Percentiles rank a stretch among this genome's conserved stretches.
These are phyloP conservation scores for Enteromius radiatus DNA, from an alignment of 2,797 vertebrate species.

Conservation along the genomic window DNA sequence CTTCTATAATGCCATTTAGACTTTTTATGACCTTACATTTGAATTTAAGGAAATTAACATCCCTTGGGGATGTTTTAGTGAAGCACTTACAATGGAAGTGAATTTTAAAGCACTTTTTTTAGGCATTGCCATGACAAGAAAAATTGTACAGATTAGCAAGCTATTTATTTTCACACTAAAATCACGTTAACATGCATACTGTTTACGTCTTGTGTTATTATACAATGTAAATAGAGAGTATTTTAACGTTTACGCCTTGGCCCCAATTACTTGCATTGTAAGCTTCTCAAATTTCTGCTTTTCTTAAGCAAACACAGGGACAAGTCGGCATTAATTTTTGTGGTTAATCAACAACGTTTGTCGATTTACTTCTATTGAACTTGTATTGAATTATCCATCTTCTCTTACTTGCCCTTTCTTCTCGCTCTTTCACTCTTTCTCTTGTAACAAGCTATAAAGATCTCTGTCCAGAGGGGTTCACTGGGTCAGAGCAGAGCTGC, in stretches of 20 bases:
- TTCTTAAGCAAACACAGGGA: not conserved
- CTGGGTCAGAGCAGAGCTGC: conserved; percentile 72
- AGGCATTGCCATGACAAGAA: not conserved
- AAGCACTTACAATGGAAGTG: not conserved
- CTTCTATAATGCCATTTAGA: not conserved
- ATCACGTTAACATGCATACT: not conserved
- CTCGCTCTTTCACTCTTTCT: not conserved
- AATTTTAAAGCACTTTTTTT: not conserved
- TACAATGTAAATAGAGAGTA: not conserved
- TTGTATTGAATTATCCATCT: not conserved
- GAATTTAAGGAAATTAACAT: not conserved
- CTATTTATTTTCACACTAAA: not conserved
- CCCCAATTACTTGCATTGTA: not conserved
- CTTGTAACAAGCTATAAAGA: conserved; percentile 70
- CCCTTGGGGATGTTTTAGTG: not conserved
- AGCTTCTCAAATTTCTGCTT: not conserved
- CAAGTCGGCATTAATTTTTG: not conserved
- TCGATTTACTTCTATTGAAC: not conserved
- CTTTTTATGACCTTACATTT: not conserved
- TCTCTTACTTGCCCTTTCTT: not conserved
- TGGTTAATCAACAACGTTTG: not conserved
- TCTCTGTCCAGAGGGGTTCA: conserved; percentile 60
- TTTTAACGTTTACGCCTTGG: not conserved
- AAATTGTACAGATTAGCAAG: not conserved
- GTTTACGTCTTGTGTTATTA: not conserved